Percentiles rank a stretch among this genome's conserved stretches.
phyloP scores from a whole-genome alignment of 1,140 invertebrate genomes.

The Leucophenga varia region DNA sequence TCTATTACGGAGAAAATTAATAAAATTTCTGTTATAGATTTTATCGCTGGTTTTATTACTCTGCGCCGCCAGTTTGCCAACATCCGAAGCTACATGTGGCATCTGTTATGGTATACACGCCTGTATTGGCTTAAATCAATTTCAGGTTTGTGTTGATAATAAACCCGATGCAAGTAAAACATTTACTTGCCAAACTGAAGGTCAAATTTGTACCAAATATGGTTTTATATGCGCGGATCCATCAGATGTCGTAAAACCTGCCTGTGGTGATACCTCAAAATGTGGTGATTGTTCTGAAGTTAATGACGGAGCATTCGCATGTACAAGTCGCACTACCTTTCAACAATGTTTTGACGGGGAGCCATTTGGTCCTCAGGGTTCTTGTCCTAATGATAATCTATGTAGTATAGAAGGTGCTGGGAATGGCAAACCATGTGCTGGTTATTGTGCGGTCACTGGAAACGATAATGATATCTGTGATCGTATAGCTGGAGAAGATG shows the following conservation, averaged over 20 bases:
- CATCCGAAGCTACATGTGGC: slow-evolving; percentile 22
- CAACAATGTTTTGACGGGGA: slow-evolving; percentile 5
- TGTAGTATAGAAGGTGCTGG: slow-evolving; percentile 17
- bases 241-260: neutral
- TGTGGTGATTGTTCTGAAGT: slow-evolving; percentile 21
- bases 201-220: slow-evolving; percentile 25
- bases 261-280: slow-evolving; percentile 27
- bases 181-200: slow-evolving; percentile 12
- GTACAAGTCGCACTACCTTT: slow-evolving; percentile 33
- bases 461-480: slow-evolving; percentile 21
- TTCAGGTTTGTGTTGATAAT: slow-evolving; percentile 32
- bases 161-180: slow-evolving; percentile 5
- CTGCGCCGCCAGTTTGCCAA: too few relatives aligned
- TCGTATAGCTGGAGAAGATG: slow-evolving; percentile 4
- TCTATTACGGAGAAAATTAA: too few relatives aligned
- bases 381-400: slow-evolving; percentile 8
- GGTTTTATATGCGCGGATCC: slow-evolving; percentile 16
- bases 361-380: neutral
- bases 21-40: too few relatives aligned
- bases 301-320: slow-evolving; percentile 16
- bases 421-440: slow-evolving; percentile 13
- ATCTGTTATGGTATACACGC: slow-evolving; percentile 21
- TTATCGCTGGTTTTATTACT: too few relatives aligned
- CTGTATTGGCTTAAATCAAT: slow-evolving; percentile 24
- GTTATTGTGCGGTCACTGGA: slow-evolving; percentile 5